Conservation (phyloP, 2,113 vertebrate genomes). For the Candoia aspera region DNA sequence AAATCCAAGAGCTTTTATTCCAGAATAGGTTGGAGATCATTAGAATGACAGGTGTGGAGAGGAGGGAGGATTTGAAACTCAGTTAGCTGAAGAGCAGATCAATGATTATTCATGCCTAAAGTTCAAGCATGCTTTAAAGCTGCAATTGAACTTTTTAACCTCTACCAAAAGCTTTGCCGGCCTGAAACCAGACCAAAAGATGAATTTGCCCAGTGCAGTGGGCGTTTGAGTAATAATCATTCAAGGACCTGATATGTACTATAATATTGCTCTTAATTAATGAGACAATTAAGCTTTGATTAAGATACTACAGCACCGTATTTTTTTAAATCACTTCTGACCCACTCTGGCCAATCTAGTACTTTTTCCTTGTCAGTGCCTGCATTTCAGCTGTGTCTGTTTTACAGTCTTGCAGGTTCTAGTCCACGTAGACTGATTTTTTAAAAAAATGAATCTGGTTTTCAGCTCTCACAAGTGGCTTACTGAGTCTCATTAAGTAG, state of each 20-base stretch:
- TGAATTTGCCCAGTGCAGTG: conserved; percentile 52
- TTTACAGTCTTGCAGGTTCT: not conserved
- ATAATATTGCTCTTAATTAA: conserved; percentile 69
- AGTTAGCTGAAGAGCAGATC: not conserved
- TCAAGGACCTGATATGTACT: conserved; percentile 58
- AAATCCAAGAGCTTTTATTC: not conserved
- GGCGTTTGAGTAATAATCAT: conserved; percentile 58
- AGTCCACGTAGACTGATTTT: conserved; percentile 1
- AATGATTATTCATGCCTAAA: conserved; percentile 42
- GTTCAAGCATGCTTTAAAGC: conserved; percentile 52
- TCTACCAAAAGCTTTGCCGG: conserved; percentile 56
- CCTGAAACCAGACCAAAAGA: conserved; percentile 51
- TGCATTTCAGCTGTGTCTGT: not conserved
- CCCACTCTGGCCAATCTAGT: conserved; percentile 48
- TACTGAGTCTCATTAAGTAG: conserved; percentile 1
- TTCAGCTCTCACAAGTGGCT: accelerated
- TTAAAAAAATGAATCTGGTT: not conserved
- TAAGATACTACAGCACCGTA: conserved; percentile 49
- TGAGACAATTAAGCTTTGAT: conserved; percentile 70
- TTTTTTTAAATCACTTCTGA: conserved; percentile 55
- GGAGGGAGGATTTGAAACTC: not conserved
- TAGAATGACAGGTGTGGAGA: not conserved
- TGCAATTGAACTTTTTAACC: conserved; percentile 59
- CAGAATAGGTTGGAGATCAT: accelerated
- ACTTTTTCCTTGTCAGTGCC: conserved; percentile 2